Evolutionary conservation across 2,113 vertebrate genomes (phyloP), one percentile per base, ranked within the genome.

Genomic region (Rousettus leschenaultii): DNA sequence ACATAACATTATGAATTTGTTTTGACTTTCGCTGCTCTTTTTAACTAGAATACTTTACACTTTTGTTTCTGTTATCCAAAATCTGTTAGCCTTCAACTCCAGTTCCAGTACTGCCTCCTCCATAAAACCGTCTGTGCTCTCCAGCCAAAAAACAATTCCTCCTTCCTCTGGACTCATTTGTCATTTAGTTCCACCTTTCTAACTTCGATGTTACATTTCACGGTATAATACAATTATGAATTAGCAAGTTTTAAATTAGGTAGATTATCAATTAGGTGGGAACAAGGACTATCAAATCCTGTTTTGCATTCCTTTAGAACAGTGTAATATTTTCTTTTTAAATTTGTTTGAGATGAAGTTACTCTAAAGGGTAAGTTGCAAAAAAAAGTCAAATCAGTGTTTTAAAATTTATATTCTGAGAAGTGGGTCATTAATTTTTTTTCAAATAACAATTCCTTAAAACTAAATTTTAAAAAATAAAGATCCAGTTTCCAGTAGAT

Each of bases 321-420:
- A 82, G 16, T 38, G 65, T n/a, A 45, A 21, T 68, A 33, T 65
- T 78, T 94, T 28, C 73, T 48, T 55, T 66, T 48, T 33, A 8
- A n/a, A 30, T 18, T 61, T n/a, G 18, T 80, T 92, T 30, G 70
- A 89, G 30, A 75, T 87, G 22, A 94, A 48, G 7, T 84, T 71
- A 61, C 35, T 4, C 0, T 15, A 55, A 85, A 79, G 57, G 28
- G 19, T 75, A 61, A 74, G 55, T 26, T 51, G 21, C 18, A 45
- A 68, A 90, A 73, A 51, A 73, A 51, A 82, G 43, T 45, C 77
- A 77, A 78, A 85, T 48, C 16, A 82, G 21, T 30, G 18, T 53
- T 84, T 82, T 66, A 90, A 95, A 94, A 88, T 43, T 66, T 38
- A 57, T 87, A 74, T 80, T 73, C 79, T 74, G 5, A 77, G 35